Conservation (phyloP, 2,888 invertebrate genomes). For the Anorthoa munda region DNA sequence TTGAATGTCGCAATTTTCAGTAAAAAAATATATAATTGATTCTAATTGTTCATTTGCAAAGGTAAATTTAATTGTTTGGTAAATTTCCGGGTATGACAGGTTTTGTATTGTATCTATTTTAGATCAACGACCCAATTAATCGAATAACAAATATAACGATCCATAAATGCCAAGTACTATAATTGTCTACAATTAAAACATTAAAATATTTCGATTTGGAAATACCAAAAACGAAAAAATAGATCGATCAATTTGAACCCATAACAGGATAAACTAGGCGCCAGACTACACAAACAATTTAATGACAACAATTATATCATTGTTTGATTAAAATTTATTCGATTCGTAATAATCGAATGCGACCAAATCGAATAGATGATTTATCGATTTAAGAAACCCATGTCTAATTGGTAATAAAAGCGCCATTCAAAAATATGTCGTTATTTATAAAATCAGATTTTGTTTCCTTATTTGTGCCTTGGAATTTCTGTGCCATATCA, state of each 20-base stretch:
- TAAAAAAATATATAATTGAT: background rate
- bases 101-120: background rate
- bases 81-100: background rate
- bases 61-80: background rate
- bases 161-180: background rate
- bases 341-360: conserved; percentile 32
- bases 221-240: background rate
- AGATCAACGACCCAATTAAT: background rate
- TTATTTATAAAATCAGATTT: background rate
- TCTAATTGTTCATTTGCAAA: background rate
- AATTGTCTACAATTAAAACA: background rate
- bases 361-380: conserved; percentile 42
- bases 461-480: background rate
- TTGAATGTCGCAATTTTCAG: background rate
- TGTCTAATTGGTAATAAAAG: conserved; percentile 28
- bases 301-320: conserved; percentile 29
- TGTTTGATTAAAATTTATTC: conserved; percentile 16
- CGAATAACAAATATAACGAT: background rate
- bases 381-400: conserved; percentile 31
- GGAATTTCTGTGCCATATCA: background rate
- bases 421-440: background rate
- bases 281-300: conserved; percentile 21
- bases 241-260: background rate
- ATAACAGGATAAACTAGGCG: conserved; percentile 1
- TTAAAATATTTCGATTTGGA: background rate